Evolutionary conservation across 2,888 invertebrate species (phyloP), one percentile per base, ranked within the genome.

Genomic region (Liposcelis brunnea): DNA sequence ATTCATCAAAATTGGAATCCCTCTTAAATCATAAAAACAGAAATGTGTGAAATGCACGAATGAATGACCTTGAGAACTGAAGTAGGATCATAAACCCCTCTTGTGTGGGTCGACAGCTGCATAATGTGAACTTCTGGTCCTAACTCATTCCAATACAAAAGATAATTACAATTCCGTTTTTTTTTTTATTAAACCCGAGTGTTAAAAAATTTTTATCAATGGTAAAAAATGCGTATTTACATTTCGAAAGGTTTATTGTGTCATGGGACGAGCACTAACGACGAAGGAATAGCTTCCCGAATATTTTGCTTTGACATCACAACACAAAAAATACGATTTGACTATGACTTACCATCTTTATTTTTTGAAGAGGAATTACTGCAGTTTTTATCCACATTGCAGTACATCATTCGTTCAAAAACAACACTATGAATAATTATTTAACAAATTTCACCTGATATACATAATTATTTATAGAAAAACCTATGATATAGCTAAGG

Each of bases 341-440:
- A 14, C 16, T 19, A 18, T 15, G 38, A 54, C 55, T 54, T 50
- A 56, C 56, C 57, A 54, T 56, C 56, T 54, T 56, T 57, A 42
- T 54, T 48, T 52, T 57, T 56, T 45, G 55, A 50, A 49, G 57
- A 54, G 45, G 55, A 52, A 47, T 55, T 54, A 50, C 55, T 55
- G 47, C 55, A 54, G 48, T 53, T 54, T 51, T 57, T 56, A 51
- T 56, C 57, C 49, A 55, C 51, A 50, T 56, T 55, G 52, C 55
- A 57, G 53, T 57, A 56, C 57, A 57, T 56, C 26, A 26, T 26
- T 26, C 8, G 31, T 31, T 31, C 36, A 26, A 35, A 26, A 26
- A 26, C 26, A 26, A 26, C 26, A 26, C 31, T 33, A 16, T 35
- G 19, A 46, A 40, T 44, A 33, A 47, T 26, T 26, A 26, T 26